A percentile compares a stretch with the other conserved stretches of the same genome.
These are phyloP conservation scores for Xestoiulus laeticollis DNA, from an alignment of 2,888 invertebrate genomes.

Conservation along the genomic window DNA sequence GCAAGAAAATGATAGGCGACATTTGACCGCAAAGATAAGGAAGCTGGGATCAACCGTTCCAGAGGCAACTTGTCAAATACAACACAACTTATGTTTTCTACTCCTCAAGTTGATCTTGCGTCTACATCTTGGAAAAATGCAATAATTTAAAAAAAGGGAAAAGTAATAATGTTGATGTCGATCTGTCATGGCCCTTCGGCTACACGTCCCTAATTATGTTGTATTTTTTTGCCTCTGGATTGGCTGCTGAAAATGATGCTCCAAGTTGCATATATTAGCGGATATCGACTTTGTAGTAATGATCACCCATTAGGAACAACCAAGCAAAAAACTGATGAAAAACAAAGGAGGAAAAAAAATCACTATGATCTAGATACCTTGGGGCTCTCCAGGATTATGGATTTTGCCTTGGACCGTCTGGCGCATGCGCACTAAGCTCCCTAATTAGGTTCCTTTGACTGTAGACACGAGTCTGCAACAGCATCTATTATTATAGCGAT, in stretches of 20 bases:
- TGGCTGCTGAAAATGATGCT: conserved; percentile 9
- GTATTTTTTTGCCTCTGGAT: neutral
- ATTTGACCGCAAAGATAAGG: neutral
- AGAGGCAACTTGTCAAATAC: neutral
- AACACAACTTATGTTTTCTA: neutral
- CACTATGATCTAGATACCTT: neutral
- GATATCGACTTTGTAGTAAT: conserved; percentile 19
- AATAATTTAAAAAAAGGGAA: neutral
- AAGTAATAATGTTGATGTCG: neutral
- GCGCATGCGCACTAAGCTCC: neutral
- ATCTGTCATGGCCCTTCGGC: neutral
- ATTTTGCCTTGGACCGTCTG: neutral
- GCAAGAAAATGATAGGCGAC: neutral
- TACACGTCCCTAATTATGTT: neutral
- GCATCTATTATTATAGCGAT: neutral
- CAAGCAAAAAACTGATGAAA: neutral
- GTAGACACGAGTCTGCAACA: neutral
- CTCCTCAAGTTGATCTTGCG: neutral
- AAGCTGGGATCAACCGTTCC: neutral
- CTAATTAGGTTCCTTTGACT: conserved; percentile 25
- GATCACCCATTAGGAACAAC: conserved; percentile 28
- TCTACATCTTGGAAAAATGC: neutral
- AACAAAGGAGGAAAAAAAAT: neutral
- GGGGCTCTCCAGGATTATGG: neutral
- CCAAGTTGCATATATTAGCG: conserved; percentile 15